Conservation (phyloP, 2,888 invertebrate species). For the Invenusta paracnida region DNA sequence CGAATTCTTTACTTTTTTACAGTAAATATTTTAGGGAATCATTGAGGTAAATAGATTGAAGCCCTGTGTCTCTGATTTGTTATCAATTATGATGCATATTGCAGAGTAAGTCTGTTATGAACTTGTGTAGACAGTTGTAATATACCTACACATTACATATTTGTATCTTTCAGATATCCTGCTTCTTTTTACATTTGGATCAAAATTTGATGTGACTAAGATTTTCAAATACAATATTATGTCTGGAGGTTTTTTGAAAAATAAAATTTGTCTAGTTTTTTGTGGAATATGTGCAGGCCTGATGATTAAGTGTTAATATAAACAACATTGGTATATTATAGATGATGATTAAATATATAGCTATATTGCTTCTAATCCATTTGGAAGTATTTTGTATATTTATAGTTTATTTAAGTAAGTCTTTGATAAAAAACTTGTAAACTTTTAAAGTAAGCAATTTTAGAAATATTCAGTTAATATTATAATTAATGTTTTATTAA, state of each 20-base stretch:
- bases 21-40: background rate
- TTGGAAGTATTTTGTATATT: no score
- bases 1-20: background rate
- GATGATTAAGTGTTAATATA: no score
- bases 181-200: background rate
- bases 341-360: no score
- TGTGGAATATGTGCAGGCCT: background rate
- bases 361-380: no score
- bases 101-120: background rate
- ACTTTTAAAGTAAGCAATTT: no score
- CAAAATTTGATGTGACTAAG: background rate
- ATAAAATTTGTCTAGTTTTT: background rate
- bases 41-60: background rate
- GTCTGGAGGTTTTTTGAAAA: background rate
- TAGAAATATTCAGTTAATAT: no score
- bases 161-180: background rate
- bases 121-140: background rate
- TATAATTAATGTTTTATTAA: no score
- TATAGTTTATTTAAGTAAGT: no score
- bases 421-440: no score
- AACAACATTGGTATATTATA: no score
- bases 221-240: background rate
- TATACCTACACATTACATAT: background rate
- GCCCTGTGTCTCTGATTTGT: background rate
- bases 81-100: background rate